Conservation (phyloP, 2,797 vertebrate genomes). For the Nyctalus aviator region DNA sequence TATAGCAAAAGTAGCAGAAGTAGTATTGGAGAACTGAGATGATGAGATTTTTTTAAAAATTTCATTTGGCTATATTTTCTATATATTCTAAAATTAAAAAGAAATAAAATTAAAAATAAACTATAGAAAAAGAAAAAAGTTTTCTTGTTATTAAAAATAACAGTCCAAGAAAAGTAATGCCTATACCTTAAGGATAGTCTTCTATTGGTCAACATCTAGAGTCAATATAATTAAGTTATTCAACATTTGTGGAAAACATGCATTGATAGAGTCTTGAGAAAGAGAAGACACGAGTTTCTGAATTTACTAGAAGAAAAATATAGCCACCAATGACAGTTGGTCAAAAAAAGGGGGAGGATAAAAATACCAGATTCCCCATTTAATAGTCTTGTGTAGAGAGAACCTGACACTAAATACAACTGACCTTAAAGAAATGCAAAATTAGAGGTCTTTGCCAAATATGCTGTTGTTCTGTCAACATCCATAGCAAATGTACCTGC, state of each 20-base stretch:
- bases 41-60: neutral
- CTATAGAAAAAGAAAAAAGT: neutral
- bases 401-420: neutral
- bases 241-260: neutral
- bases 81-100: slow-evolving; percentile 1
- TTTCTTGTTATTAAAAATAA: slow-evolving; percentile 10
- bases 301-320: neutral
- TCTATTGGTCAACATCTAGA: neutral
- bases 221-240: neutral
- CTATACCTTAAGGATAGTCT: neutral
- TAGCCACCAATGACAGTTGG: neutral
- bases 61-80: neutral
- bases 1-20: neutral
- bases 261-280: neutral
- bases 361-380: neutral
- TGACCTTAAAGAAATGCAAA: slow-evolving; percentile 52
- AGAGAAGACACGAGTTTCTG: neutral
- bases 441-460: neutral
- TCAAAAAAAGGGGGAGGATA: neutral
- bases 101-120: slow-evolving; percentile 7
- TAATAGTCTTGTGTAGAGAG: neutral
- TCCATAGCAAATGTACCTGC: neutral
- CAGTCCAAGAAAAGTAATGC: neutral
- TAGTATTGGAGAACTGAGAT: neutral
- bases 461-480: neutral